Evolutionary conservation across 2,888 invertebrate genomes (phyloP).

Genomic region (Eumacrocentrus americanus): DNA sequence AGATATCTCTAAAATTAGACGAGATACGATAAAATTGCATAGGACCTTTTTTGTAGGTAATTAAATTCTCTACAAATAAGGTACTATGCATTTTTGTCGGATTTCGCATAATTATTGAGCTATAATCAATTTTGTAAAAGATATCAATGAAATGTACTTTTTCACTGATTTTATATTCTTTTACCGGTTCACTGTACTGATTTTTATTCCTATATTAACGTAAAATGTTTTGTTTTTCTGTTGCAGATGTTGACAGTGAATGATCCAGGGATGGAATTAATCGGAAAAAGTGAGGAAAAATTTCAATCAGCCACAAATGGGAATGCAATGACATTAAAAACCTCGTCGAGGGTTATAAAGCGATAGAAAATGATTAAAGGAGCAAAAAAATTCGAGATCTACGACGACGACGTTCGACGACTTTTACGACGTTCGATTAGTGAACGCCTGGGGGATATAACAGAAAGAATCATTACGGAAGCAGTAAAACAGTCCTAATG

Average conservation of each 20-base stretch:
- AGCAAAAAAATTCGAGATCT: slow-evolving; percentile 15
- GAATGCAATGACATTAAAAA: slow-evolving; percentile 11
- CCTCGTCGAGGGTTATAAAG: not conserved
- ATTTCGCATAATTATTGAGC: no score
- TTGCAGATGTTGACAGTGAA: slow-evolving; percentile 23
- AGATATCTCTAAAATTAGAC: not conserved
- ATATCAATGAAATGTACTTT: not conserved
- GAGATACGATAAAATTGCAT: not conserved
- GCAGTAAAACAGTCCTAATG: slow-evolving; percentile 25
- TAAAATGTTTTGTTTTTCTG: slow-evolving; percentile 20
- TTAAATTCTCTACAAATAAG: not conserved
- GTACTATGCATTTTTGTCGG: no score
- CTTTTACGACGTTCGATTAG: slow-evolving; percentile 36
- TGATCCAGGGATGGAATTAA: not conserved
- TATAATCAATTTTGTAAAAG: not conserved
- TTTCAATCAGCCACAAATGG: slow-evolving; percentile 5
- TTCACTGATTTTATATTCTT: slow-evolving; percentile 2
- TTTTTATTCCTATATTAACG: not conserved
- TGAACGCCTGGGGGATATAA: slow-evolving; percentile 10
- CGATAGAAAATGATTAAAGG: slow-evolving; percentile 13
- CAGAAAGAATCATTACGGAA: slow-evolving; percentile 22
- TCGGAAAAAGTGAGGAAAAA: slow-evolving; percentile 2
- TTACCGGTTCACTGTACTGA: not conserved
- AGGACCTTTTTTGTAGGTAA: not conserved
- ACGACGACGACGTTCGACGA: not conserved